phyloP scores from a whole-genome alignment of 2,797 vertebrate species.

The Scleropages formosus region DNA sequence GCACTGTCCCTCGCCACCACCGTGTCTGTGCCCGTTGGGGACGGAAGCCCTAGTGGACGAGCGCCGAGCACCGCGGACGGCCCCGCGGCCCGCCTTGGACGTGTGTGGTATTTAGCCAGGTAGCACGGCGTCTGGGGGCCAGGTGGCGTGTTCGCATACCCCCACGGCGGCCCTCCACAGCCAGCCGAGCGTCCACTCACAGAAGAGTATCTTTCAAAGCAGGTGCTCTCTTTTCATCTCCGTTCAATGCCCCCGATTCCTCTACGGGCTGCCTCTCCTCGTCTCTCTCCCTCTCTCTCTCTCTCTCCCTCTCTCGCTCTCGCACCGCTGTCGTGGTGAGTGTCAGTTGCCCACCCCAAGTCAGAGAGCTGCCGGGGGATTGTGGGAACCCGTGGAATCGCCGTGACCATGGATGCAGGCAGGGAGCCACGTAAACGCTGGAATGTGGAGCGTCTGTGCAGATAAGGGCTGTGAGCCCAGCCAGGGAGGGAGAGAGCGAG shows the following conservation, averaged over 20 bases:
- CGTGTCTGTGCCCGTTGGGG: no score
- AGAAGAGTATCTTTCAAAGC: constrained; percentile 3
- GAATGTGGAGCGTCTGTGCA: constrained; percentile 80
- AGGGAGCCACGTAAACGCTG: constrained; percentile 76
- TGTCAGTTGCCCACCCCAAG: constrained; percentile 73
- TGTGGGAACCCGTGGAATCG: constrained; percentile 78
- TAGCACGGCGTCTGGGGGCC: neutral
- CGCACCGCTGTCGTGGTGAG: constrained; percentile 41
- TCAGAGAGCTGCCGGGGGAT: constrained; percentile 73
- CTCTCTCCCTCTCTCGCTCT: constrained; percentile 54
- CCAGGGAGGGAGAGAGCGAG: constrained; percentile 61
- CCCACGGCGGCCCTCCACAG: neutral
- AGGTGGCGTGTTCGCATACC: neutral
- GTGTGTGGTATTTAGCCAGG: neutral
- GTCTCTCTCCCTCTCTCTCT: constrained; percentile 42
- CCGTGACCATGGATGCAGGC: constrained; percentile 80
- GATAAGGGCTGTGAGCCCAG: constrained; percentile 78
- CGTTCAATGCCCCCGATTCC: constrained; percentile 17
- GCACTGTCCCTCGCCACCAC: neutral
- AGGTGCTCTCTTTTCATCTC: constrained; percentile 13
- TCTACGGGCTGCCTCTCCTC: constrained; percentile 21
- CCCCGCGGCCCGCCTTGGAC: neutral
- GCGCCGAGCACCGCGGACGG: neutral
- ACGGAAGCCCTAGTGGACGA: constrained; percentile 21
- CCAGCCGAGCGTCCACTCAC: neutral